A percentile compares a stretch with the other conserved stretches of the same genome.
Evolutionary conservation across 2,113 vertebrate genomes (phyloP).

Genomic region (Gambusia holbrooki): DNA sequence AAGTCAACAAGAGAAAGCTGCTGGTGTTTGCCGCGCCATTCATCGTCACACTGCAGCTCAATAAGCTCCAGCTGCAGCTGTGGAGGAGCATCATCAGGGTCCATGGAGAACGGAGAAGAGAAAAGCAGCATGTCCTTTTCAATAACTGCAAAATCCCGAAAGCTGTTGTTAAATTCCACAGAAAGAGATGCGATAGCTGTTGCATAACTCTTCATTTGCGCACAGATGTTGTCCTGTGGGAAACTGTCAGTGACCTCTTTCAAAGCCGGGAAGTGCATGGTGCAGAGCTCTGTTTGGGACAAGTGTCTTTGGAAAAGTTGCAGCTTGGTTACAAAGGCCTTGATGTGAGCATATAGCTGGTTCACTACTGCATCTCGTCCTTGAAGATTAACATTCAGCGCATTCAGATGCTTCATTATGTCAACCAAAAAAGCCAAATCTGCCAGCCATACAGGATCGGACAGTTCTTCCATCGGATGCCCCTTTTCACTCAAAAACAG

Average conservation of each 20-base stretch:
- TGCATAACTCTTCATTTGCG: conserved; percentile 35
- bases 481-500: conserved; percentile 6
- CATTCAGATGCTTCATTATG: no score
- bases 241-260: conserved; percentile 41
- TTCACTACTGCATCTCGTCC: conserved; percentile 8
- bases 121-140: no score
- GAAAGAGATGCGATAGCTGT: not conserved
- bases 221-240: conserved; percentile 8
- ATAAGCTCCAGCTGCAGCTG: no score
- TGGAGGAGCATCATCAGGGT: no score
- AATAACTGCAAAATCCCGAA: not conserved
- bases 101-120: no score
- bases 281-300: not conserved
- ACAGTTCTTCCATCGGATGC: conserved; percentile 45
- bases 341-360: conserved; percentile 10
- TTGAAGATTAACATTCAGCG: no score
- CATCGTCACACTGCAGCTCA: no score
- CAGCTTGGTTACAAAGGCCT: not conserved
- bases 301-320: conserved; percentile 2
- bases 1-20: no score
- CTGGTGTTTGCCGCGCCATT: no score
- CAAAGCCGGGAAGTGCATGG: conserved; percentile 20
- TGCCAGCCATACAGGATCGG: conserved; percentile 9
- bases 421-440: conserved; percentile 20
- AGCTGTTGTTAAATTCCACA: not conserved